Evolutionary conservation across 2,888 invertebrate species (phyloP), one percentile per base, ranked within the genome.

Genomic region (Spilosoma lubricipeda): DNA sequence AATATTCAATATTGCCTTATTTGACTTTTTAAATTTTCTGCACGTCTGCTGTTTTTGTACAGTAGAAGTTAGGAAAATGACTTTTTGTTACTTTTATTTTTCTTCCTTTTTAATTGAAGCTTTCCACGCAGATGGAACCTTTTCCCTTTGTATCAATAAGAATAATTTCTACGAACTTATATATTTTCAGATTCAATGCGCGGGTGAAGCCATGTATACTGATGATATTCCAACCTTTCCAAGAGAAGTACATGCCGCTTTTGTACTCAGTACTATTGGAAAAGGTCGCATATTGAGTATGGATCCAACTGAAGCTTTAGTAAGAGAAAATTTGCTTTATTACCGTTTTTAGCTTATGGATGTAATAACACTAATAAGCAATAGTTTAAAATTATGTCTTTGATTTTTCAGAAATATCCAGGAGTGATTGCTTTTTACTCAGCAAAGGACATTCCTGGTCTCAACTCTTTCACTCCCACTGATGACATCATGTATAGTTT

Each of bases 371-470:
- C 39, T 39, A 39, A 39, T 11, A 39, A 0, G 2, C 36, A 36
- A 39, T 11, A 39, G 15, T 20, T 20, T 20, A 20, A 48, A 48
- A 48, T 18, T 5, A 1, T 20, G 20, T 5, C 20, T 48, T 48
- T 18, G 20, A 20, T 48, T 20, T 36, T 92, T 52, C 87, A 97
- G 96, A 93, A 91, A 73, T 88, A 96, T 69, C 95, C 96, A n/a
- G 98, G 98, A 9, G 97, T 97, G 0, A 89, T 97, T 63, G 96
- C 96, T 9, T 97, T 97, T 81, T 96, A 96, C 73, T 94, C 96
- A 56, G 97, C 97, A 15, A 96, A 96, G 86, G 97, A 98, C 83
- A 96, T 98, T 70, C 97, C 97, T 0, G 97, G 97, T 0, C 88
- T 92, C 63, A 98, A 97, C 88, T 90, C 92, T 15, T 96, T 95